Conservation (phyloP, 1,140 invertebrate genomes). For the Hylyphantes graminicola region DNA sequence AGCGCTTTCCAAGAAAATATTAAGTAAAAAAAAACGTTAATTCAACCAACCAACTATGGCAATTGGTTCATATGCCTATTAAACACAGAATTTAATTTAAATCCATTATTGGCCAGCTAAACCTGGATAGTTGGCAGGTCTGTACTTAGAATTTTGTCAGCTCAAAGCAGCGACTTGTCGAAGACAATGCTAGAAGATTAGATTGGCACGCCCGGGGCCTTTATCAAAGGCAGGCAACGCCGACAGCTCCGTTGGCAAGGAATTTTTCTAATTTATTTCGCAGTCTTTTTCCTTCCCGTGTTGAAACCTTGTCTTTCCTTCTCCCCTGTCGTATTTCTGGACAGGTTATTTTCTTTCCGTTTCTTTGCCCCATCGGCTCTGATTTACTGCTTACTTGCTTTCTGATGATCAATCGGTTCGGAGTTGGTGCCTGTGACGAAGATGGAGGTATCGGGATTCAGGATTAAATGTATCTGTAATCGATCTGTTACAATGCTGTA, state of each 20-base stretch:
- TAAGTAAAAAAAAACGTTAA: no score
- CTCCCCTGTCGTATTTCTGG: not conserved
- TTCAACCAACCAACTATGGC: no score
- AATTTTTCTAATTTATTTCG: constrained; percentile 12
- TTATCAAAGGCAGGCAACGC: constrained; percentile 23
- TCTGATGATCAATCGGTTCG: constrained; percentile 38
- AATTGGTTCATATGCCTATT: not conserved
- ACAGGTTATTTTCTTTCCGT: constrained; percentile 43
- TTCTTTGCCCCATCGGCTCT: not conserved
- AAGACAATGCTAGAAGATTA: constrained; percentile 45
- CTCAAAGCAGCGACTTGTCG: not conserved
- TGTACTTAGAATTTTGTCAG: not conserved
- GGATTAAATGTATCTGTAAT: no score
- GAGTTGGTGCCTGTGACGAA: not conserved
- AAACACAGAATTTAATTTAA: no score
- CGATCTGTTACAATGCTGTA: no score
- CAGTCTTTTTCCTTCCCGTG: not conserved
- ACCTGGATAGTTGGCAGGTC: not conserved
- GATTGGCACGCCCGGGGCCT: constrained; percentile 37
- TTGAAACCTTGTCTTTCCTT: not conserved
- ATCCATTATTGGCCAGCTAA: no score
- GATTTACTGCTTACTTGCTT: constrained; percentile 18
- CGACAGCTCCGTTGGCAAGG: not conserved
- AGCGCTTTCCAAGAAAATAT: no score
- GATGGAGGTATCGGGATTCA: no score